Evolutionary conservation across 2,113 vertebrate genomes (phyloP).

Genomic region (Lota lota): DNA sequence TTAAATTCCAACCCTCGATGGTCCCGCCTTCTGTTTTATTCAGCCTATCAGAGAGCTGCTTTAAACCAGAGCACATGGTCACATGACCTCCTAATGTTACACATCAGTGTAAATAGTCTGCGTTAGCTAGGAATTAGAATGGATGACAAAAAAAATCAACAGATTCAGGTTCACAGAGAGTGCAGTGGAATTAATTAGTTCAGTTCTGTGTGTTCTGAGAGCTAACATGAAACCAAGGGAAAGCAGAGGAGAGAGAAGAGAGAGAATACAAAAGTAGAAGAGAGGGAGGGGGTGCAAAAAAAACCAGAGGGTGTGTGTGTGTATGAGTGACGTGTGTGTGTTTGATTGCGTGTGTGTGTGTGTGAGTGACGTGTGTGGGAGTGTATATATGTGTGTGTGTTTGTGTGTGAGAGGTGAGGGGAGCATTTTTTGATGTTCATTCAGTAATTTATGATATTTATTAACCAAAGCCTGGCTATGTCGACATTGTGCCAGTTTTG

Average conservation of each 20-base stretch:
- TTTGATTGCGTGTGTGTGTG: too few species aligned
- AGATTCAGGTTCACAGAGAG: background rate
- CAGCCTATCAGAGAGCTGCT: background rate
- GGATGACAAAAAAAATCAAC: background rate
- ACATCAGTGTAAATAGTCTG: background rate
- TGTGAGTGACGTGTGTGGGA: too few species aligned
- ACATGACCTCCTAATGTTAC: background rate
- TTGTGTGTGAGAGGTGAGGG: too few species aligned
- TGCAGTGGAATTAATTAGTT: slow-evolving; percentile 6
- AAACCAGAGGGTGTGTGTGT: background rate
- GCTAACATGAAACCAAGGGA: background rate
- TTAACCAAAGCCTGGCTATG: background rate
- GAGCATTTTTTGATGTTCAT: background rate
- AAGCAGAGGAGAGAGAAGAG: background rate
- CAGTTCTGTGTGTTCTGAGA: background rate
- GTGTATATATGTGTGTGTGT: too few species aligned
- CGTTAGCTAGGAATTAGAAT: background rate
- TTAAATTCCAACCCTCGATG: background rate
- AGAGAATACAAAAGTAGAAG: slow-evolving; percentile 1
- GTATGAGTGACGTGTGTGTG: too few species aligned
- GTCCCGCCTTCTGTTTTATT: background rate
- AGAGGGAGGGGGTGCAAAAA: background rate
- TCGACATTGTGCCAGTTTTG: background rate
- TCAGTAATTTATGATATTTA: background rate
- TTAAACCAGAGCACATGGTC: background rate